These are phyloP conservation scores for Halcyon chelicuti DNA, from an alignment of 2,797 vertebrate genomes.

Conservation along the genomic window DNA sequence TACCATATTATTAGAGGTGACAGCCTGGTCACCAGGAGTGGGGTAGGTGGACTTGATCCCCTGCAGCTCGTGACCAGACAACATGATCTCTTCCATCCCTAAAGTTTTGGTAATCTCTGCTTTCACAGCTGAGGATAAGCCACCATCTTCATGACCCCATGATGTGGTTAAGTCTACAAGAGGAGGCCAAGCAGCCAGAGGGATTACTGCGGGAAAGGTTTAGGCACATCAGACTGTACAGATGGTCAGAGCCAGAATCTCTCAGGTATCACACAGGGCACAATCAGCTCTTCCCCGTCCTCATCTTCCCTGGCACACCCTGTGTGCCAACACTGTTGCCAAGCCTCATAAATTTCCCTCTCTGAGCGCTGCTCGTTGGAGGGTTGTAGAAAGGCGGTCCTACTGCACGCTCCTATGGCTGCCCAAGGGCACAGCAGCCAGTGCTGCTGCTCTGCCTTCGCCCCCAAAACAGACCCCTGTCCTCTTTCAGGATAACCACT, in stretches of 20 bases:
- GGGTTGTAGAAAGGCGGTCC: not conserved
- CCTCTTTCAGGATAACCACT: not conserved
- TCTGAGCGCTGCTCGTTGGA: accelerated
- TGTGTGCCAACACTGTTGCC: not conserved
- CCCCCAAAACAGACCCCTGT: not conserved
- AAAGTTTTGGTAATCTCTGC: not conserved
- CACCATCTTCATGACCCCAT: accelerated
- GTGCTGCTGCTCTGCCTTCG: not conserved
- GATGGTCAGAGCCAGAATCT: slow-evolving; percentile 39
- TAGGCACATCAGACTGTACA: slow-evolving; percentile 22
- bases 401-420: not conserved
- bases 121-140: not conserved
- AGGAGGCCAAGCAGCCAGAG: not conserved
- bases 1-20: not conserved
- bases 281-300: not conserved
- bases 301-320: not conserved
- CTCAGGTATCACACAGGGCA: slow-evolving; percentile 50
- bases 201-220: not conserved
- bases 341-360: slow-evolving; percentile 54
- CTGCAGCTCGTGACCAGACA: accelerated
- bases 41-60: too few species aligned
- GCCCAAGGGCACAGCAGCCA: slow-evolving; percentile 37
- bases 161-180: not conserved
- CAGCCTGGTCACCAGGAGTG: not conserved
- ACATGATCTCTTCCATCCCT: not conserved